Evolutionary conservation across 2,797 vertebrate species (phyloP).

Genomic region (Pyrocephalus nanus): DNA sequence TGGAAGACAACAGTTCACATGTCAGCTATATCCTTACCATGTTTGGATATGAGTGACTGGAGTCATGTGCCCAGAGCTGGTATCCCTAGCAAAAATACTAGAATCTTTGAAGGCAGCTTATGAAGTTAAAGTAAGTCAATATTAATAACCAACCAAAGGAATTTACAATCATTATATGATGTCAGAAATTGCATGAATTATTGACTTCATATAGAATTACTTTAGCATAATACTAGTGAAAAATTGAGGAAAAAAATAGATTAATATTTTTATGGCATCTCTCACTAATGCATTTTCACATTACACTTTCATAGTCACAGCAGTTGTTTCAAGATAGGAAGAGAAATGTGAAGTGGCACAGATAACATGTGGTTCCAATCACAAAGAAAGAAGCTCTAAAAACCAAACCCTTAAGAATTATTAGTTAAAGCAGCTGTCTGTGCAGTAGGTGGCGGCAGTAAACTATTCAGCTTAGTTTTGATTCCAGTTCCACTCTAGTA

Average conservation of each 20-base stretch:
- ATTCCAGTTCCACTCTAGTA: background rate
- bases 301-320: background rate
- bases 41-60: background rate
- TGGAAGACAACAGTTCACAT: background rate
- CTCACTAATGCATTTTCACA: background rate
- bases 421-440: background rate
- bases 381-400: background rate
- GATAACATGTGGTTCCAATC: background rate
- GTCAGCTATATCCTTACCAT: background rate
- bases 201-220: background rate
- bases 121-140: background rate
- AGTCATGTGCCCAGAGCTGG: background rate
- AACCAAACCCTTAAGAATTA: background rate
- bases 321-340: background rate
- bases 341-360: background rate
- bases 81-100: background rate
- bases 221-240: background rate
- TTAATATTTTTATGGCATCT: background rate
- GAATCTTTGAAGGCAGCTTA: background rate
- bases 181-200: background rate
- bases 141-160: background rate
- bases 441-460: conserved; percentile 64
- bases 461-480: background rate
- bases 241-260: background rate
- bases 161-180: background rate